Conservation (phyloP, 53 echinoderm and acorn worm genomes). For the Arbacia lixula region DNA sequence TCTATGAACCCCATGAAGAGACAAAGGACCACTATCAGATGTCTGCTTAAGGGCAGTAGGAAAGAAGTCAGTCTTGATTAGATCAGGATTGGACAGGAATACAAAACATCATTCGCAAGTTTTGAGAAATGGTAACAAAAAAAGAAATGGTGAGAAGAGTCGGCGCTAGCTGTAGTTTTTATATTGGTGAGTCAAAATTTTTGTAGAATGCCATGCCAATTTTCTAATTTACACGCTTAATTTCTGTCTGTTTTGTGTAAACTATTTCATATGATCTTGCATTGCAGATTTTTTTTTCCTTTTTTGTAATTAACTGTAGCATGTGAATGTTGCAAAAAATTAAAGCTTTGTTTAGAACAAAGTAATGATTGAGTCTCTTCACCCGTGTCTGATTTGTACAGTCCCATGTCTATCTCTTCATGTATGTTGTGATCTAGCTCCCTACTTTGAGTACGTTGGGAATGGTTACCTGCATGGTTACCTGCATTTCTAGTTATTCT, state of each 20-base stretch:
- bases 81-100: neutral
- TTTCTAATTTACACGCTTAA: constrained; percentile 51
- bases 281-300: constrained; percentile 45
- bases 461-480: too few relatives aligned
- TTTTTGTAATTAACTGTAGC: constrained; percentile 59
- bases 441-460: too few relatives aligned
- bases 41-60: constrained; percentile 53
- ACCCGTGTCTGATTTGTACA: too few relatives aligned
- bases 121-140: constrained; percentile 7
- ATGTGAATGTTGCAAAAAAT: constrained; percentile 63
- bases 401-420: too few relatives aligned
- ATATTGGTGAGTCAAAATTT: constrained; percentile 26
- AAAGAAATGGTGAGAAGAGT: constrained; percentile 34
- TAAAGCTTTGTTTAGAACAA: constrained; percentile 65
- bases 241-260: constrained; percentile 43
- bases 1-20: neutral
- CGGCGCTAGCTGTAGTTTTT: constrained; percentile 49
- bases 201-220: constrained; percentile 50
- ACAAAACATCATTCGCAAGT: too few relatives aligned
- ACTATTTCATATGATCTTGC: constrained; percentile 57
- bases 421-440: too few relatives aligned
- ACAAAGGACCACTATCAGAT: neutral
- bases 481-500: too few relatives aligned
- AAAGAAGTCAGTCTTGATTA: neutral
- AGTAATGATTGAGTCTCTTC: too few relatives aligned